Conservation (phyloP, 2,113 vertebrate species). For the Entelurus aequoreus region DNA sequence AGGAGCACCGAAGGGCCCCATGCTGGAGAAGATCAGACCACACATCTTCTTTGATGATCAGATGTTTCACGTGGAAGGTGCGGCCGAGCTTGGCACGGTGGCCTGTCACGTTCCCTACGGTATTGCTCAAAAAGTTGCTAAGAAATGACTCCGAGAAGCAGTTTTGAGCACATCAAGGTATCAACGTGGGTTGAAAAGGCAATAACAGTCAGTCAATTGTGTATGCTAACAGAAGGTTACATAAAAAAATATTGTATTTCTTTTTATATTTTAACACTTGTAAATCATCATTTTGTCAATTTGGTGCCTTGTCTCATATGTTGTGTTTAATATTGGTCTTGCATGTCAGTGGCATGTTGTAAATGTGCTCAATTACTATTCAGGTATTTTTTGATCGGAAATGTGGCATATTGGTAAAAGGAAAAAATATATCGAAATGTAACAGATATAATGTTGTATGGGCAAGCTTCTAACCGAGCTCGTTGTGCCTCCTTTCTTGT, state of each 20-base stretch:
- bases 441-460: background rate
- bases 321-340: background rate
- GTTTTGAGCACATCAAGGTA: background rate
- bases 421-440: background rate
- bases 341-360: conserved; percentile 20
- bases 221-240: too few species aligned
- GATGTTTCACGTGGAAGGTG: conserved; percentile 93
- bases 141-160: conserved; percentile 14
- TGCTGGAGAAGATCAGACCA: conserved; percentile 88
- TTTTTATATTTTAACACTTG: too few species aligned
- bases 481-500: conserved; percentile 8
- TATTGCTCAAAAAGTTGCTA: conserved; percentile 71
- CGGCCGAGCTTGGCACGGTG: conserved; percentile 84
- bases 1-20: conserved; percentile 87
- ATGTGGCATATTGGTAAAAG: background rate
- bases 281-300: background rate
- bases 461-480: background rate
- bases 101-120: conserved; percentile 92
- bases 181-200: background rate
- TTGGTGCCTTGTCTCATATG: conserved; percentile 33
- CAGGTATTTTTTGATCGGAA: conserved; percentile 18
- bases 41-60: conserved; percentile 97
- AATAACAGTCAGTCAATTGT: background rate
- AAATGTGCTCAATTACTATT: conserved; percentile 7
- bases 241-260: too few species aligned